Base-by-base conservation (phyloP, 2,797 vertebrate species). In the Morelia viridis region DNA sequence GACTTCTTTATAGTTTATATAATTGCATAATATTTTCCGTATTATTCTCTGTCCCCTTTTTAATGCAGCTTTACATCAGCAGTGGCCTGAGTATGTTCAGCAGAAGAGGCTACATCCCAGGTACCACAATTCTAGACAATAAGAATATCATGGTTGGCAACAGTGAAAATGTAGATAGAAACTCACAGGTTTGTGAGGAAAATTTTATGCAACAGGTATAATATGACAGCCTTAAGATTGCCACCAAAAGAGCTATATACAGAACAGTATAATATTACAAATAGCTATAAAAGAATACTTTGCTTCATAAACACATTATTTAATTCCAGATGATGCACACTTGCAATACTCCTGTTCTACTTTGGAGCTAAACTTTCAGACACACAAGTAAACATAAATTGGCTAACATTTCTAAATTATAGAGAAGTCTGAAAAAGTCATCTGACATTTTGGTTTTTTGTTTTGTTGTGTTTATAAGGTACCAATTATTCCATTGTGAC, bases 401-500 rank as follows among this genome's bases (percentile, higher is more conserved):
- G 89, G 93, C 85, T 95, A 92, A 68, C 93, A 94, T 58, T 92
- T 88, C 17, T 84, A 64, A 94, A 94, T 86, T 92, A 95, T 92
- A 92, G 46, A 94, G 28, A 89, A 62, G 60, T 83, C 24, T 84
- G 85, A 76, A 90, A 94, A 92, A 88, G 0, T 93, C 65, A 95
- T 93, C 88, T 89, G 87, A 93, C 93, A 95, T 96, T 93, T 92
- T 92, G 90, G 76, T 31, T 93, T 96, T 95, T 80, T 50, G 58
- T 93, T 96, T 95, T 80, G 7, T 76, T 76, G 35, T 76, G 58
- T 93, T 96, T 95, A 95, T 90, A 56, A 94, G 93, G 92, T 65
- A 94, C 95, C 94, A 89, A 95, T 94, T 95, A 90, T 87, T 83
- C 56, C 68, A 94, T 93, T 93, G 93, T 92, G 93, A 93, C 96